Evolutionary conservation across 2,888 invertebrate genomes (phyloP), one percentile per base, ranked within the genome.

Genomic region (Keiferia lycopersicella): DNA sequence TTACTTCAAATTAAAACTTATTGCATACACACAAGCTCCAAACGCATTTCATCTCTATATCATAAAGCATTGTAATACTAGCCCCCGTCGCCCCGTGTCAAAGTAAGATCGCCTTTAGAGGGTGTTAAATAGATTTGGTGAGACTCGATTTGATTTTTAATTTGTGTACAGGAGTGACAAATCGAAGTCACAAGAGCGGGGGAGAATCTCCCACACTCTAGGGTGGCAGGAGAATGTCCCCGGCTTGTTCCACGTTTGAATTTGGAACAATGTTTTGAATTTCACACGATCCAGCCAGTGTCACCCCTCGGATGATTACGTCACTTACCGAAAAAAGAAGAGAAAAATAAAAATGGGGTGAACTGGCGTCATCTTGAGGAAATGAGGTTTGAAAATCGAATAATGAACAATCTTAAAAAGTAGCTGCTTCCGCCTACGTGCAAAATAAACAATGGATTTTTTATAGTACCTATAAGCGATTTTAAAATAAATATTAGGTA

Each of bases 241-340:
- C 59, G 3, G 39, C 53, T 38, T 39, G 51, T 39, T 62, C 53
- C 30, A 38, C 63, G 63, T 61, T 62, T 59, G 59, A 62, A 64
- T 64, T 66, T 61, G 20, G 59, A 62, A 64, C 66, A 66, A 64
- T 45, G 62, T 64, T 66, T 66, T 66, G 66, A 66, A 64, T 66
- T 64, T 66, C 66, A 64, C 66, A 64, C 66, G 61, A 66, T 64
- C 64, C 69, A 69, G 67, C 67, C 57, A 56, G 68, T 63, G 65
- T 65, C 68, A 67, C 68, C 68, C 72, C 68, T 70, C 51, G 51
- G 53, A 51, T 62, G 26, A 64, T 60, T 45, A 39, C 64, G 64
- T 60, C 60, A 64, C 63, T 63, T 48, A 48, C 2, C 18, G 30
- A 61, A 61, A 50, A 61, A 50, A 34, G 45, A 45, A 45, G 16